These are phyloP conservation scores for Sarcophaga carnaria DNA, from an alignment of 2,888 invertebrate species.

Conservation along the genomic window DNA sequence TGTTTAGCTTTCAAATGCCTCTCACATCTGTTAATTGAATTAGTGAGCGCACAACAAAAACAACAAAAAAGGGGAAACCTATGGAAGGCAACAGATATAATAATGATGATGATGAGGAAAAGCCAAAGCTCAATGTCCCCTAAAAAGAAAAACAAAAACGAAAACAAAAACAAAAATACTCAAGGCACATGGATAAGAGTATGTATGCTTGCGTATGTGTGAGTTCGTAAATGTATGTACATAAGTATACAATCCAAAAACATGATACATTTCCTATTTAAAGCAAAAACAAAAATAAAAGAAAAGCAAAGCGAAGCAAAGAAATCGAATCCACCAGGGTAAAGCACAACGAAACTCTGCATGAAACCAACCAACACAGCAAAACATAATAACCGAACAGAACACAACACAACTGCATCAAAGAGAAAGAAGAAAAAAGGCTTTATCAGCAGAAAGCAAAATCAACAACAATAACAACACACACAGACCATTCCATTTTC, in stretches of 20 bases:
- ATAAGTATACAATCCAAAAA: not conserved
- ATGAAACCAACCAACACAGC: conserved; percentile 46
- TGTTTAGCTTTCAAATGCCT: not conserved
- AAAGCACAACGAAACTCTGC: conserved; percentile 62
- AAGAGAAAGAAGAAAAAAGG: conserved; percentile 27
- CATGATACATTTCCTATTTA: conserved; percentile 68
- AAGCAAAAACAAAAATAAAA: conserved; percentile 9
- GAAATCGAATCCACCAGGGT: conserved; percentile 66
- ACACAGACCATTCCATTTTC: conserved; percentile 7
- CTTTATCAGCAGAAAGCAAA: conserved; percentile 54
- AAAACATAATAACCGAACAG: conserved; percentile 48
- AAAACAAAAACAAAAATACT: conserved; percentile 15
- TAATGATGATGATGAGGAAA: conserved; percentile 41
- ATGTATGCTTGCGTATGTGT: not conserved
- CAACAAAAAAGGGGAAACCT: conserved; percentile 63
- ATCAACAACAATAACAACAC: not conserved
- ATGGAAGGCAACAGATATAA: conserved; percentile 48
- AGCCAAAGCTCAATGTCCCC: conserved; percentile 76
- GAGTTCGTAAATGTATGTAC: not conserved
- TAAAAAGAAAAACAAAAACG: conserved; percentile 48
- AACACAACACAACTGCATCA: not conserved
- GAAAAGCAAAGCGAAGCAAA: not conserved
- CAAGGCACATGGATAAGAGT: conserved; percentile 13
- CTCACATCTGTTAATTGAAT: conserved; percentile 65
- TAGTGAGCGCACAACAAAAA: conserved; percentile 60